Evolutionary conservation across 2,888 invertebrate species (phyloP).

Genomic region (Digitonthophagus gazella): DNA sequence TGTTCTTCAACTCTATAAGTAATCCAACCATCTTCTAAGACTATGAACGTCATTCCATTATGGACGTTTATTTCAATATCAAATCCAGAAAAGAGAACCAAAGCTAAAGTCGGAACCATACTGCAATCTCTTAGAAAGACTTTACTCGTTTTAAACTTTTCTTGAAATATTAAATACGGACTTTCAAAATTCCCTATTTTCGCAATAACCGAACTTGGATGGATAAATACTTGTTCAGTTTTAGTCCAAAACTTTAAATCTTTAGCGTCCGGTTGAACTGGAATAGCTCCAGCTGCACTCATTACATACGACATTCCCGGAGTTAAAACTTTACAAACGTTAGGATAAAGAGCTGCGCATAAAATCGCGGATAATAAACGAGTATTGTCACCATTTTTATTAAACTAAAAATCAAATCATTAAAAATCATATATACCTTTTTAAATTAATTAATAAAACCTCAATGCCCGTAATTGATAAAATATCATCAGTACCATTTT

Average conservation of each 20-base stretch:
- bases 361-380: slow-evolving; percentile 78
- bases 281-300: slow-evolving; percentile 72
- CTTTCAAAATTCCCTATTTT: slow-evolving; percentile 64
- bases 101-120: slow-evolving; percentile 72
- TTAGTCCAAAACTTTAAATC: slow-evolving; percentile 74
- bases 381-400: slow-evolving; percentile 71
- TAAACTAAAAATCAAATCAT: slow-evolving; percentile 57
- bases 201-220: slow-evolving; percentile 76
- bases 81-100: slow-evolving; percentile 73
- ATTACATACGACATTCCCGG: slow-evolving; percentile 75
- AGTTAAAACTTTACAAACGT: slow-evolving; percentile 79
- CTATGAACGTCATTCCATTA: slow-evolving; percentile 69
- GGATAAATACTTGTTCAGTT: slow-evolving; percentile 64
- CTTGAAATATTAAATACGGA: slow-evolving; percentile 78
- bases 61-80: slow-evolving; percentile 71
- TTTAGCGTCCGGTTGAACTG: slow-evolving; percentile 66
- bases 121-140: slow-evolving; percentile 79
- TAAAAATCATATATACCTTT: slow-evolving; percentile 11
- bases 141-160: slow-evolving; percentile 77
- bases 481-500: slow-evolving; percentile 63
- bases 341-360: slow-evolving; percentile 91
- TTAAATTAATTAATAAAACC: slow-evolving; percentile 35
- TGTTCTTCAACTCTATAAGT: slow-evolving; percentile 75
- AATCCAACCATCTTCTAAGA: slow-evolving; percentile 80
- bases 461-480: slow-evolving; percentile 59